Evolutionary conservation across 2,113 vertebrate genomes (phyloP).

Genomic region (Paracyprichromis sp.): DNA sequence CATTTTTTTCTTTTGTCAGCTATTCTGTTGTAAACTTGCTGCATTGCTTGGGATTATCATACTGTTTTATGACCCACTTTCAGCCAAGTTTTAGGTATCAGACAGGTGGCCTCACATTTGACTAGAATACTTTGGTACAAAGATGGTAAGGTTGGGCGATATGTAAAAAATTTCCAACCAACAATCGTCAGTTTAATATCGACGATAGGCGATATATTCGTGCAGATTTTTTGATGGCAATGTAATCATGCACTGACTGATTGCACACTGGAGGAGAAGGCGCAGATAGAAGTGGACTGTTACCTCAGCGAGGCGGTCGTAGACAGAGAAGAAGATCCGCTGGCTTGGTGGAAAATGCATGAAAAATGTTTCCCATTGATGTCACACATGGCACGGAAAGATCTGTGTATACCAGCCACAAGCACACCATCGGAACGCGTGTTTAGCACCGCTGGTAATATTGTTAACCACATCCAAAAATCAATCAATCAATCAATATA

Average conservation of each 20-base stretch:
- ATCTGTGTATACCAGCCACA: background rate
- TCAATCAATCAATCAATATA: background rate
- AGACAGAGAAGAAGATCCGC: background rate
- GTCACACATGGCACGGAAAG: accelerated
- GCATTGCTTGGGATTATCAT: background rate
- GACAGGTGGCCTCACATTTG: background rate
- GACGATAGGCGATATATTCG: accelerated
- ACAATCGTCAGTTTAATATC: accelerated
- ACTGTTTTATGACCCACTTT: background rate
- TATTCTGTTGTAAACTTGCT: background rate
- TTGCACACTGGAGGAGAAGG: background rate
- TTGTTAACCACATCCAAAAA: background rate
- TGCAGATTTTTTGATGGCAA: background rate
- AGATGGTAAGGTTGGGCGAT: accelerated
- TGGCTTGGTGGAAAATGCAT: background rate
- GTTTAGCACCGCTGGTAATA: background rate
- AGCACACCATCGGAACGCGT: accelerated
- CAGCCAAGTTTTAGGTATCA: background rate
- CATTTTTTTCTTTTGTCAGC: background rate
- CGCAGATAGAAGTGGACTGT: background rate
- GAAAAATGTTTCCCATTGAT: background rate
- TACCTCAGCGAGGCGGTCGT: background rate
- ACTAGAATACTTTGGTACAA: background rate
- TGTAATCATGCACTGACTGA: background rate
- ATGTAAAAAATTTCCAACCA: accelerated